phyloP scores from a whole-genome alignment of 2,113 vertebrate genomes.

The Crocuta crocuta region DNA sequence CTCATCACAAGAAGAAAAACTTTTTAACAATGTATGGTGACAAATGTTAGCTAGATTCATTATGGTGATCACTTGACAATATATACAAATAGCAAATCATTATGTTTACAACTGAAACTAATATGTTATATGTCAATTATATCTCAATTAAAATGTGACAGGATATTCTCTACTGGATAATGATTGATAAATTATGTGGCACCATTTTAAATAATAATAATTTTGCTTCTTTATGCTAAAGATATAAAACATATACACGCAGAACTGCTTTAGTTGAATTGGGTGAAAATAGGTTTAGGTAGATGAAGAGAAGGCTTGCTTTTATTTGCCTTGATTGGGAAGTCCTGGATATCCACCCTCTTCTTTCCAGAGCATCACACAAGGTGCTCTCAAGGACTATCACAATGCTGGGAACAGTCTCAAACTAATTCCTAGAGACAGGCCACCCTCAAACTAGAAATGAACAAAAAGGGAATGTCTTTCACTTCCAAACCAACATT shows the following conservation, averaged over 20 bases:
- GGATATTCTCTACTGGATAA: background rate
- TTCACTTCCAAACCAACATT: slow-evolving; percentile 6
- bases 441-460: background rate
- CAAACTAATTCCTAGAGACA: background rate
- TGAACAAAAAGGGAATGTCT: background rate
- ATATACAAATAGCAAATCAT: background rate
- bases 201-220: background rate
- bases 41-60: background rate
- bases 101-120: background rate
- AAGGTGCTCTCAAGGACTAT: background rate
- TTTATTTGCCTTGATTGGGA: background rate
- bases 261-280: background rate
- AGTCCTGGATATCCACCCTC: background rate
- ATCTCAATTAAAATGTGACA: background rate
- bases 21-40: background rate
- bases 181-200: background rate
- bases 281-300: background rate
- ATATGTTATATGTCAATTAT: background rate
- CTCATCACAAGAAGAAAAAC: background rate
- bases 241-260: background rate
- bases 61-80: background rate
- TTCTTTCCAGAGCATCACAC: background rate
- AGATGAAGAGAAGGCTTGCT: background rate
- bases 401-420: background rate
- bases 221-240: background rate